Evolutionary conservation across 1,140 invertebrate species (phyloP).

Genomic region (Gyrodactylus salaris): DNA sequence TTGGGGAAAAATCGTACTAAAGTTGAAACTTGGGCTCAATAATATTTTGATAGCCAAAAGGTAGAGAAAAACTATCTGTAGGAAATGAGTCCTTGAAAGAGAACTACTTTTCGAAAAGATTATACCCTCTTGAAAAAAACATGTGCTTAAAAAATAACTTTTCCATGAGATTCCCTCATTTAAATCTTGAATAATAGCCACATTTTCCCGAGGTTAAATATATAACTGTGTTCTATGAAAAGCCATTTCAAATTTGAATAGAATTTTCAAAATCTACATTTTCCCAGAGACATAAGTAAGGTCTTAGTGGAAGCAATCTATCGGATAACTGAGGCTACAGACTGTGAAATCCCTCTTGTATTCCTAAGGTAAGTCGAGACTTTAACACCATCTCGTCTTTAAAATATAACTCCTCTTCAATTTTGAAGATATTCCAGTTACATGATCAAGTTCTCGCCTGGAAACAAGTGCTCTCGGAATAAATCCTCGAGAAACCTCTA

Average conservation of each 20-base stretch:
- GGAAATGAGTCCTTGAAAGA: no score
- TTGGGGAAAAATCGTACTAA: no score
- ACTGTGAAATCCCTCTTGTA: not conserved
- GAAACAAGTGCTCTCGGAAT: not conserved
- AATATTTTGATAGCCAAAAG: no score
- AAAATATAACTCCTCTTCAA: not conserved
- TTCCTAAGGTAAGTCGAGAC: not conserved
- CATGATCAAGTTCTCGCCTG: not conserved
- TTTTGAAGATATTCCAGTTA: not conserved
- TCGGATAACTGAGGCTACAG: not conserved
- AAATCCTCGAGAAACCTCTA: not conserved
- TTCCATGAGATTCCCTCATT: no score
- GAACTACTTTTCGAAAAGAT: no score
- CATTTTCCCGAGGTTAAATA: no score
- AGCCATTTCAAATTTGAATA: not conserved
- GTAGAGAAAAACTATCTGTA: no score
- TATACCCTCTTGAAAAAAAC: no score
- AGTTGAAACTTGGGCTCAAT: no score
- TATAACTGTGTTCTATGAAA: not conserved
- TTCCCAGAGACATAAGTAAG: not conserved
- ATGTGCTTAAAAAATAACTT: no score
- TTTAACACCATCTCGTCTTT: not conserved
- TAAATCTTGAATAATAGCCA: no score
- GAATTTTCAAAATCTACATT: no score
- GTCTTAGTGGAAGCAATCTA: not conserved